These are phyloP conservation scores for Brachionichthys hirsutus DNA, from an alignment of 2,113 vertebrate species.

Conservation along the genomic window DNA sequence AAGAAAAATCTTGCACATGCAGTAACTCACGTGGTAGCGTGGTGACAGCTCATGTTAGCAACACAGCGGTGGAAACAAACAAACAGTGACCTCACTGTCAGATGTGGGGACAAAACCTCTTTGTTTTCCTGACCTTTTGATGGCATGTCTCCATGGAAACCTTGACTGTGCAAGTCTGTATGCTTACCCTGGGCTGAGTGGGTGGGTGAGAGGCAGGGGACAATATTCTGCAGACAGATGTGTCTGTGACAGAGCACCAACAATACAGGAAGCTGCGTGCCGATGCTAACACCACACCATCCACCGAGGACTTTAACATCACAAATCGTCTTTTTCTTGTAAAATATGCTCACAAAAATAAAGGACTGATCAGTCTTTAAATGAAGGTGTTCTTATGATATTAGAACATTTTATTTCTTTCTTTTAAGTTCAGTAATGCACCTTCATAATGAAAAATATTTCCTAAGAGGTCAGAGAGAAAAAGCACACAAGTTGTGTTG, in stretches of 20 bases:
- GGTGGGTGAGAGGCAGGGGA: neutral
- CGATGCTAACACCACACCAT: too few relatives aligned
- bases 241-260: too few relatives aligned
- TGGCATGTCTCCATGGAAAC: constrained; percentile 48
- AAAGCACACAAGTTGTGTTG: constrained; percentile 2
- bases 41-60: constrained; percentile 16
- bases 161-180: constrained; percentile 15
- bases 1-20: too few relatives aligned
- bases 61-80: constrained; percentile 37
- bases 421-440: neutral
- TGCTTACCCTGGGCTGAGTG: constrained; percentile 15
- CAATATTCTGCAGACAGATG: neutral
- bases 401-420: too few relatives aligned
- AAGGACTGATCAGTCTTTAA: too few relatives aligned
- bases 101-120: constrained; percentile 28
- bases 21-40: constrained; percentile 6
- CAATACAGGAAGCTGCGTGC: too few relatives aligned
- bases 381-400: too few relatives aligned
- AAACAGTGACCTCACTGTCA: constrained; percentile 57
- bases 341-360: neutral
- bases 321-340: too few relatives aligned
- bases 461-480: constrained; percentile 12
- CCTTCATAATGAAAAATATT: neutral
- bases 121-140: constrained; percentile 64
- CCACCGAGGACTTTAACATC: too few relatives aligned